Base-by-base conservation (phyloP, 2,888 invertebrate species). In the Axea sp. region DNA sequence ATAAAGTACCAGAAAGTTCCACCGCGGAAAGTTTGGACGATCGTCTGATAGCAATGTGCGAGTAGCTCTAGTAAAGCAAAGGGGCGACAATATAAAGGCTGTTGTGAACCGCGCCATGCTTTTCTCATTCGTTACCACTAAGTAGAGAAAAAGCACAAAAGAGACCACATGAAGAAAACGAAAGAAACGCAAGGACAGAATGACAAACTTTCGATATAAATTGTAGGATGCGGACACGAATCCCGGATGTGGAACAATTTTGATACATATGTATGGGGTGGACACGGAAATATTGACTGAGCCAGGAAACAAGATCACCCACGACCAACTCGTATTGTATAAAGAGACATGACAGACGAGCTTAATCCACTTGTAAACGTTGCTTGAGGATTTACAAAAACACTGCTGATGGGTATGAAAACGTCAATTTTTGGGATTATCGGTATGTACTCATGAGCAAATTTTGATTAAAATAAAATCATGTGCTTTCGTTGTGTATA, bases 121-220 rank as follows among this genome's bases (percentile, higher is more conserved):
- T 62, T 55, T 24, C 68, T 68, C 73, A 39, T 68, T 73, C 68
- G 68, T 73, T 73, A 68, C 68, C 26, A 24, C 64, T 64, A 73
- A 73, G 51, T 62, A 53, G 55, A 55, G 64, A 57, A 43, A 47
- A 22, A 53, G 57, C 14, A 64, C 64, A 57, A 62, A 73, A 62
- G 45, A 57, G 39, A 15, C 30, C 57, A n/a, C 49, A 57, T 55
- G 73, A 68, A 68, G 67, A 43, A 67, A 73, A 43, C 55, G 73
- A 62, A 73, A 68, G 68, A 62, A 73, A 60, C 39, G 47, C 30
- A 37, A 17, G 14, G 55, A 53, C 62, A 55, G 60, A 62, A 68
- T 73, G 73, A 73, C 68, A 73, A 73, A 73, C 43, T 73, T 73
- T 41, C 39, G 30, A 73, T 55, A 73, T 73, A 73, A 73, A 73